Conservation (phyloP, 2,888 invertebrate species). For the Drosophila antonietae region DNA sequence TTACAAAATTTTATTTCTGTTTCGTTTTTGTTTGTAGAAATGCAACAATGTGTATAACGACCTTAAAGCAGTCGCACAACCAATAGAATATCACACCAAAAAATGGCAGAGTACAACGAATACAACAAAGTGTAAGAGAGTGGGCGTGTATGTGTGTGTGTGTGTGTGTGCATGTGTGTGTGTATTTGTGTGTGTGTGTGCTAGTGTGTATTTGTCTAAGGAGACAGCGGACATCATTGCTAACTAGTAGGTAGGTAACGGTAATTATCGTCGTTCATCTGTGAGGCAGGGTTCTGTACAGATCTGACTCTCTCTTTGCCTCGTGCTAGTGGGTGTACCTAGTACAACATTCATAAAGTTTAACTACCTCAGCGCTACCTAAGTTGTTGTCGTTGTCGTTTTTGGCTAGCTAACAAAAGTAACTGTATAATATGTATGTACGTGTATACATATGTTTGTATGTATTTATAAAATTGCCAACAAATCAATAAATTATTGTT, state of each 20-base stretch:
- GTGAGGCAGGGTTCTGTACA: conserved; percentile 62
- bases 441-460: conserved; percentile 54
- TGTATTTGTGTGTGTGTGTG: conserved; percentile 12
- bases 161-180: conserved; percentile 10
- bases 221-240: conserved; percentile 60
- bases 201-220: conserved; percentile 31
- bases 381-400: conserved; percentile 76
- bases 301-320: conserved; percentile 24
- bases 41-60: conserved; percentile 81
- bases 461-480: conserved; percentile 73
- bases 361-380: conserved; percentile 77
- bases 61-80: conserved; percentile 78
- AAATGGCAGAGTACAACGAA: conserved; percentile 78
- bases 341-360: conserved; percentile 78
- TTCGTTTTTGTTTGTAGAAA: conserved; percentile 54
- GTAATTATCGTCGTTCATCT: conserved; percentile 19
- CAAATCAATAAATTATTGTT: conserved; percentile 78
- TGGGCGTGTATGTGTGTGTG: conserved; percentile 19
- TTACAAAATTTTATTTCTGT: conserved; percentile 18
- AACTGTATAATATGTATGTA: conserved; percentile 55
- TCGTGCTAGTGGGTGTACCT: conserved; percentile 56
- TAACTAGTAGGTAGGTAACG: conserved; percentile 67
- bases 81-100: conserved; percentile 83
- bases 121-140: conserved; percentile 59
- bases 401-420: conserved; percentile 76